Conservation (phyloP, 2,797 vertebrate species). For the Xiphorhynchus erythropygius region DNA sequence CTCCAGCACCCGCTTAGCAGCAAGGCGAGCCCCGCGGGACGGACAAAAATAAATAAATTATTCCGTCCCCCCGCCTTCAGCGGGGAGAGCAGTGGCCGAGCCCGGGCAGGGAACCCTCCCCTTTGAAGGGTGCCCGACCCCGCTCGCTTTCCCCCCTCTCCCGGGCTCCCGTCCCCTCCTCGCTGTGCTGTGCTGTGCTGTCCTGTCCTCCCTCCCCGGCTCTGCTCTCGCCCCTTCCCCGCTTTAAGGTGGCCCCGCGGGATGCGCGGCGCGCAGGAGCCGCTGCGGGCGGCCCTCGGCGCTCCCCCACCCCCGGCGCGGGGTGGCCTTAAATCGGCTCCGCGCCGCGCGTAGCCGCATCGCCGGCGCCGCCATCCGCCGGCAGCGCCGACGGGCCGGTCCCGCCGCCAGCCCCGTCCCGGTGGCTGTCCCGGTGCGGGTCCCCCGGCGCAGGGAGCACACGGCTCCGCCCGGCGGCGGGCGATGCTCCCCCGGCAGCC, state of each 20-base stretch:
- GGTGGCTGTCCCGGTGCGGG: not conserved
- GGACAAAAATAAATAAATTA: too few species aligned
- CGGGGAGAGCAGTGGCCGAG: not conserved
- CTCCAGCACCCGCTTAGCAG: not conserved
- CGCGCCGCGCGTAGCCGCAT: slow-evolving; percentile 17
- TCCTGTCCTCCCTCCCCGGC: not conserved
- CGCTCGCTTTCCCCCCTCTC: not conserved
- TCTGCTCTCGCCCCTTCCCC: not conserved
- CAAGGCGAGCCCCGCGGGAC: not conserved
- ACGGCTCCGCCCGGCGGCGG: not conserved
- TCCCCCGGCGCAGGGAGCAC: not conserved
- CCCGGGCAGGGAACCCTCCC: not conserved
- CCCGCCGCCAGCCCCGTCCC: not conserved
- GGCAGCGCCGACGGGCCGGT: not conserved
- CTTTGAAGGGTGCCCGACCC: not conserved
- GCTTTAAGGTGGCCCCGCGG: slow-evolving; percentile 63
- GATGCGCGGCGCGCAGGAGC: slow-evolving; percentile 14
- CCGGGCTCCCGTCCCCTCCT: not conserved
- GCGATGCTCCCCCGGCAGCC: slow-evolving; percentile 21
- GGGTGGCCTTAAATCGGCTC: slow-evolving; percentile 55
- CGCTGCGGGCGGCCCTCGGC: slow-evolving; percentile 10
- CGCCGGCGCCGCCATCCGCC: not conserved
- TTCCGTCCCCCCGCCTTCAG: not conserved
- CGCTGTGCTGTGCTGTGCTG: too few species aligned
- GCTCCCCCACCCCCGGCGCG: not conserved